A percentile compares a stretch with the other conserved stretches of the same genome.
Conservation (phyloP, 2,113 vertebrate genomes). For the Pampusana beccarii region DNA sequence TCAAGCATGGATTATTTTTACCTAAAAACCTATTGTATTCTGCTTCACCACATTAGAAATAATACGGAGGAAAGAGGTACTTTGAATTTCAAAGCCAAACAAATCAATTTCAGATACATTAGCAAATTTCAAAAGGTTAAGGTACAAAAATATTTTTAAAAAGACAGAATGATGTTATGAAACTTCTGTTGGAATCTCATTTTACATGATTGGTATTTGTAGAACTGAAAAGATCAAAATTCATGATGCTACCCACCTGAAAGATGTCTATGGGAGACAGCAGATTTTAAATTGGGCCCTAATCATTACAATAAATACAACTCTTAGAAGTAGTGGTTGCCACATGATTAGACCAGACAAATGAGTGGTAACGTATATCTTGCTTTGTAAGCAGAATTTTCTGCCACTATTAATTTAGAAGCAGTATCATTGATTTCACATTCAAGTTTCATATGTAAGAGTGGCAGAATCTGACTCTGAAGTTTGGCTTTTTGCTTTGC, state of each 20-base stretch:
- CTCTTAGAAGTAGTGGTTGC: not conserved
- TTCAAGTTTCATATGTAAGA: not conserved
- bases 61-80: not conserved
- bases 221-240: not conserved
- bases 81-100: not conserved
- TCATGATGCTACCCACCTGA: not conserved
- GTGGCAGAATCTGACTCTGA: not conserved
- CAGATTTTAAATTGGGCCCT: not conserved
- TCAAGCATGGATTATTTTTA: not conserved
- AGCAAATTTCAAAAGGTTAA: not conserved
- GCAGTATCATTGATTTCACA: not conserved
- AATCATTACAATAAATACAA: not conserved
- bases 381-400: slow-evolving; percentile 17
- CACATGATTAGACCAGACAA: not conserved
- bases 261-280: not conserved
- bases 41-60: not conserved
- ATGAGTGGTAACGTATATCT: not conserved
- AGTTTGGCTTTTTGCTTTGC: not conserved
- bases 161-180: not conserved
- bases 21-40: not conserved
- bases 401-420: not conserved
- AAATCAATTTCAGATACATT: not conserved
- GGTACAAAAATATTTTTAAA: not conserved
- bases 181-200: not conserved
- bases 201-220: not conserved